These are phyloP conservation scores for Periphyllus acericola DNA, from an alignment of 2,888 invertebrate species.

Conservation along the genomic window DNA sequence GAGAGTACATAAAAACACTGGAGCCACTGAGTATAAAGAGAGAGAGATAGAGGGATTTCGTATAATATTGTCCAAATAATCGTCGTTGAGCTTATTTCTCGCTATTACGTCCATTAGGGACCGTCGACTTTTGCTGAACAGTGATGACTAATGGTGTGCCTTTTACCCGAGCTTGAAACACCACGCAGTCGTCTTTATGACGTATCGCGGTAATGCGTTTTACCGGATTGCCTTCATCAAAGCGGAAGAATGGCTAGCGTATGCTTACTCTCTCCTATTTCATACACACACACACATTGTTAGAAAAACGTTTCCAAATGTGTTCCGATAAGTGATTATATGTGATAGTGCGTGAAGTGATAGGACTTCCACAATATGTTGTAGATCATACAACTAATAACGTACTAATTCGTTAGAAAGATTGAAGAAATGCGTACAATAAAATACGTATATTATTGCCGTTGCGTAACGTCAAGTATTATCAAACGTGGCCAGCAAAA, in stretches of 20 bases:
- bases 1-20: not conserved
- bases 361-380: not conserved
- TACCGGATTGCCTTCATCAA: not conserved
- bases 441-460: not conserved
- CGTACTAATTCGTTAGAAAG: not conserved
- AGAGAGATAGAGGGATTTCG: not conserved
- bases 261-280: not conserved
- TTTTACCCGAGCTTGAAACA: slow-evolving; percentile 18
- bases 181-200: slow-evolving; percentile 43
- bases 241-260: not conserved
- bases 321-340: not conserved
- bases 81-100: slow-evolving; percentile 18
- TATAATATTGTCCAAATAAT: slow-evolving; percentile 4
- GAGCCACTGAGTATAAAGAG: not conserved
- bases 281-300: not conserved
- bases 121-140: slow-evolving; percentile 7
- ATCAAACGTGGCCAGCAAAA: too few species aligned
- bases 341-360: not conserved
- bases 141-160: slow-evolving; percentile 41
- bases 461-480: too few species aligned
- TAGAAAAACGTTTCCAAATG: not conserved
- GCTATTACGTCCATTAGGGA: slow-evolving; percentile 40
- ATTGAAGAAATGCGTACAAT: not conserved
- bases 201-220: slow-evolving; percentile 43
- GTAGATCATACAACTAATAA: not conserved